A percentile compares a stretch with the other conserved stretches of the same genome.
Evolutionary conservation across 64 coral and sea anemone species (phyloP).

Genomic region (Acropora yongei): DNA sequence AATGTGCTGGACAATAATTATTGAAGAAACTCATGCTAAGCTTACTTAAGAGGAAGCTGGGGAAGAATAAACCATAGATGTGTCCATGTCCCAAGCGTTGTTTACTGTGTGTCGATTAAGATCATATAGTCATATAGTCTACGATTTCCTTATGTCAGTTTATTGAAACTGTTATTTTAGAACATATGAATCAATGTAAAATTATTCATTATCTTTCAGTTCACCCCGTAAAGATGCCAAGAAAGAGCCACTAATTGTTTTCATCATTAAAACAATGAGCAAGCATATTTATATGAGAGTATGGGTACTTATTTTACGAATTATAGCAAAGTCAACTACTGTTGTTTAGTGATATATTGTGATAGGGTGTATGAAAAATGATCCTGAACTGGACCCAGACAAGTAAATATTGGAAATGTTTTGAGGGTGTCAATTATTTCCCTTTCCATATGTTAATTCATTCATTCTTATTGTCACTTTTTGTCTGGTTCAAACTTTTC

Average conservation of each 20-base stretch:
- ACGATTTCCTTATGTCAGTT: no score
- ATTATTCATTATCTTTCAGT: no score
- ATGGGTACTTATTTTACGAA: not conserved
- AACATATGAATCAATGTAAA: no score
- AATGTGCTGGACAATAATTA: constrained; percentile 4
- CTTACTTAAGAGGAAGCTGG: not conserved
- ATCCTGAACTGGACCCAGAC: not conserved
- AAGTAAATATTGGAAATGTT: not conserved
- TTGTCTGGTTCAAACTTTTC: not conserved
- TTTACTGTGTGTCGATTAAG: not conserved
- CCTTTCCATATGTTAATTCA: not conserved
- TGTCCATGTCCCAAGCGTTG: not conserved
- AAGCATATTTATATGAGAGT: not conserved
- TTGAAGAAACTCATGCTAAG: not conserved
- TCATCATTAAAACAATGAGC: not conserved
- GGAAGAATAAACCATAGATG: not conserved
- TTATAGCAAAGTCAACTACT: not conserved
- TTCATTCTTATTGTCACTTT: not conserved
- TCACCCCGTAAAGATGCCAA: no score
- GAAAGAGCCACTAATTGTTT: not conserved
- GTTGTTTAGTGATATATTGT: no score
- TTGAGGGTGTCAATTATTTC: not conserved
- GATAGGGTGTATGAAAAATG: no score
- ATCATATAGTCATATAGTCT: no score
- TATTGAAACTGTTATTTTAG: no score